Conservation (phyloP, 2,888 invertebrate genomes). For the Thera britannica region DNA sequence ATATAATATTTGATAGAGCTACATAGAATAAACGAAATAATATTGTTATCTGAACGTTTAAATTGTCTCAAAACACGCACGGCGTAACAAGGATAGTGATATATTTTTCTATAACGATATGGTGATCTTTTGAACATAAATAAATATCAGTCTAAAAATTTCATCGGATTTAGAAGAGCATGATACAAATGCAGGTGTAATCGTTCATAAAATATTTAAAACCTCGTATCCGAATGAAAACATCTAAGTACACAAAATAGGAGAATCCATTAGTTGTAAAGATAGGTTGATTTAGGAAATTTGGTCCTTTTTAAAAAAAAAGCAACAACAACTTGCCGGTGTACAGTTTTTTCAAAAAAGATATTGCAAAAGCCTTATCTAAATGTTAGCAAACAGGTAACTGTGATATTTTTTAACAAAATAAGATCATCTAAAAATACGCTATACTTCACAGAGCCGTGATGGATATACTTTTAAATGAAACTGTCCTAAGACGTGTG, state of each 20-base stretch:
- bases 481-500: constrained; percentile 63
- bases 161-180: constrained; percentile 25
- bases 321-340: constrained; percentile 40
- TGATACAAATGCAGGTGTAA: constrained; percentile 25
- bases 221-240: constrained; percentile 24
- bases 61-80: constrained; percentile 38
- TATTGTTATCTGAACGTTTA: constrained; percentile 20
- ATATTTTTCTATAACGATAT: constrained; percentile 24
- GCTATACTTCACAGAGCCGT: constrained; percentile 61
- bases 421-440: constrained; percentile 83
- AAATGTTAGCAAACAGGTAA: constrained; percentile 64
- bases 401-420: constrained; percentile 73
- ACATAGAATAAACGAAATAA: constrained; percentile 9
- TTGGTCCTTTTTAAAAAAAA: constrained; percentile 44
- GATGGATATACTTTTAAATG: constrained; percentile 55
- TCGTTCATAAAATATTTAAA: constrained; percentile 29
- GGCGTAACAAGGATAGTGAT: constrained; percentile 23
- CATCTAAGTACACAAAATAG: constrained; percentile 37
- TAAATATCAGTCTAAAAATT: constrained; percentile 27
- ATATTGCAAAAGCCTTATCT: constrained; percentile 67
- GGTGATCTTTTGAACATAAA: constrained; percentile 24
- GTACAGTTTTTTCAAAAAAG: constrained; percentile 46
- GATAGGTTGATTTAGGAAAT: constrained; percentile 40
- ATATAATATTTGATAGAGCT: constrained; percentile 25
- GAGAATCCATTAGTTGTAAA: constrained; percentile 33